phyloP scores from a whole-genome alignment of 2,113 vertebrate genomes.

The Accipiter cooperii region DNA sequence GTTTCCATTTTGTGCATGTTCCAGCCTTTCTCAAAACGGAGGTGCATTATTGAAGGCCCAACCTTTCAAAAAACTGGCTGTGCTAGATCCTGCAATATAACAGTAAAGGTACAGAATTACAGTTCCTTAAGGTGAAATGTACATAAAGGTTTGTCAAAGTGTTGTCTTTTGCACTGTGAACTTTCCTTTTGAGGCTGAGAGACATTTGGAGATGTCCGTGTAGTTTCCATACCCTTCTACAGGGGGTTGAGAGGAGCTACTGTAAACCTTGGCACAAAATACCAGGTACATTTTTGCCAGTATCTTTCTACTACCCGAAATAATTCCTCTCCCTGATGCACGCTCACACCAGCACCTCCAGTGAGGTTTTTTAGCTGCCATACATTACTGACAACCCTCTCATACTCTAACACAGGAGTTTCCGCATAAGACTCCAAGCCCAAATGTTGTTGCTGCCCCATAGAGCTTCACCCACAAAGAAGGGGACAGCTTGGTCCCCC shows the following conservation, averaged over 20 bases:
- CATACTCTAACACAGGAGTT: neutral
- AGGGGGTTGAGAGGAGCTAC: neutral
- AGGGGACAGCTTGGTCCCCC: neutral
- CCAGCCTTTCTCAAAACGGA: slow-evolving; percentile 59
- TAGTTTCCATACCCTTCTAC: neutral
- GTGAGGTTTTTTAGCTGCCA: neutral
- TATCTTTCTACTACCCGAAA: too few relatives aligned
- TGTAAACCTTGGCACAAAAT: neutral
- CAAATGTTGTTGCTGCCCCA: neutral
- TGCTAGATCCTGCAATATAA: slow-evolving; percentile 70
- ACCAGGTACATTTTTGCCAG: neutral
- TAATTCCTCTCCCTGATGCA: too few relatives aligned
- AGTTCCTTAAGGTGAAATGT: neutral
- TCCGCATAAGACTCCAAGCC: neutral
- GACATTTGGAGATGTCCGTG: neutral
- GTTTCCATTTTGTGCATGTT: neutral
- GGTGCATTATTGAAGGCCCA: slow-evolving; percentile 59
- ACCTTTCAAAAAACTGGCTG: slow-evolving; percentile 55
- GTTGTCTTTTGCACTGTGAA: neutral
- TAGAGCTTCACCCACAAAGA: neutral
- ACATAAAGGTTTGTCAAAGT: neutral
- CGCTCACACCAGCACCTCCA: neutral
- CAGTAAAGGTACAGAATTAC: slow-evolving; percentile 56
- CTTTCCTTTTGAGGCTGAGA: neutral
- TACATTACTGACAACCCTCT: rapidly evolving